These are phyloP conservation scores for Pilophorus perplexus DNA, from an alignment of 2,888 invertebrate genomes.

Conservation along the genomic window DNA sequence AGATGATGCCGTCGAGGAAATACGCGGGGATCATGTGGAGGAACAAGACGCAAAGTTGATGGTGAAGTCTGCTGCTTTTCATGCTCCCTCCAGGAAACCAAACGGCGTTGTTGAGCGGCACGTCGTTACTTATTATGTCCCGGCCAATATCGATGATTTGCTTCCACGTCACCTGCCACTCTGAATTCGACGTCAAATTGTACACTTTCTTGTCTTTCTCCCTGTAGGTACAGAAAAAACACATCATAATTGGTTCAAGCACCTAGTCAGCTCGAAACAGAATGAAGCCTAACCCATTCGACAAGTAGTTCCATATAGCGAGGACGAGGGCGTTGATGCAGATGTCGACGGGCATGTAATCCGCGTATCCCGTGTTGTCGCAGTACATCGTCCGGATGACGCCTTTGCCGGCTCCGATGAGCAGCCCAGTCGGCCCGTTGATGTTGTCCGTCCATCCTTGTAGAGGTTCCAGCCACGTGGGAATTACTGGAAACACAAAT, in stretches of 20 bases:
- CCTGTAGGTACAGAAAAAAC: constrained; percentile 52
- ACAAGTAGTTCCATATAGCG: constrained; percentile 59
- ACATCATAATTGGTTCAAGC: too few relatives aligned
- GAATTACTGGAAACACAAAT: constrained; percentile 65
- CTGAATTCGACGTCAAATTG: constrained; percentile 73
- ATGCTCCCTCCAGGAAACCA: constrained; percentile 87
- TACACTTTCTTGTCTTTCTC: constrained; percentile 51
- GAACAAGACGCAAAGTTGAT: constrained; percentile 77
- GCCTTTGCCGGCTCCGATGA: constrained; percentile 81
- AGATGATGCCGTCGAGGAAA: constrained; percentile 73
- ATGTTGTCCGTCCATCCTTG: constrained; percentile 93
- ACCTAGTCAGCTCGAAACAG: too few relatives aligned
- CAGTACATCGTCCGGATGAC: constrained; percentile 87
- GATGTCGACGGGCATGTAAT: constrained; percentile 76
- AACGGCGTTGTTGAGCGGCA: constrained; percentile 83
- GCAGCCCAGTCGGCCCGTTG: constrained; percentile 84
- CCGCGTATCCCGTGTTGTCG: constrained; percentile 72
- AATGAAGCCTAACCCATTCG: constrained; percentile 39
- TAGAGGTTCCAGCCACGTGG: constrained; percentile 77
- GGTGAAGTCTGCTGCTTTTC: constrained; percentile 72
- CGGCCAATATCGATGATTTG: constrained; percentile 80
- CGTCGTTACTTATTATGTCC: constrained; percentile 69
- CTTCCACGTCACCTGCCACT: constrained; percentile 73
- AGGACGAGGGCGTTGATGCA: constrained; percentile 74
- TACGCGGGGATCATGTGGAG: constrained; percentile 91